These are phyloP conservation scores for Aurelia aurita complex sp. Pacific DNA, from an alignment of 30 jellyfish, hydroid and myxozoan species.

Conservation along the genomic window DNA sequence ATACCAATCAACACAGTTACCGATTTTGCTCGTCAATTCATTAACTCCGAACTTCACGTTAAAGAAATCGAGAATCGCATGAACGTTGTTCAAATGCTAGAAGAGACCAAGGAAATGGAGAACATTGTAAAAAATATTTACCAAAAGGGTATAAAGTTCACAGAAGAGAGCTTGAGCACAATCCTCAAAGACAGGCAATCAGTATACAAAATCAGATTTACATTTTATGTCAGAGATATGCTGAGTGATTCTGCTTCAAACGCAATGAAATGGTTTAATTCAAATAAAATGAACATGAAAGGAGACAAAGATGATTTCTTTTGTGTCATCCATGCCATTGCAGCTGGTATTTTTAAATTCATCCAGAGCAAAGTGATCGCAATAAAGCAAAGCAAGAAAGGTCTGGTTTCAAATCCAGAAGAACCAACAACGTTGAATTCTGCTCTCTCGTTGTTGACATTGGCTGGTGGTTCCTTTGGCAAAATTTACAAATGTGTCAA, in stretches of 20 bases:
- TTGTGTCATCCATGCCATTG: slow-evolving; percentile 19
- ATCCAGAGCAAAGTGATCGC: not conserved
- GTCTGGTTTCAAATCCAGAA: not conserved
- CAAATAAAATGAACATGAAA: too few species aligned
- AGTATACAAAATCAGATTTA: too few species aligned
- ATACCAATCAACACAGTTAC: too few species aligned
- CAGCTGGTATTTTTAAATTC: slow-evolving; percentile 11
- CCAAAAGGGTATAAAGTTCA: slow-evolving; percentile 19
- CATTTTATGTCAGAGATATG: too few species aligned
- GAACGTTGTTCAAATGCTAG: slow-evolving; percentile 2
- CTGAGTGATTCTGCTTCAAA: too few species aligned
- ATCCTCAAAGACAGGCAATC: slow-evolving; percentile 15
- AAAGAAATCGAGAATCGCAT: not conserved
- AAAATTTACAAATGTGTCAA: too few species aligned
- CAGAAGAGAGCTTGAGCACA: slow-evolving; percentile 7
- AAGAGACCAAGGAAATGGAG: slow-evolving; percentile 11
- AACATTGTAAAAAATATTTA: not conserved
- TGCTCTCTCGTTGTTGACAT: too few species aligned
- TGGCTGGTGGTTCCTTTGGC: too few species aligned
- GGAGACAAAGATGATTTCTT: too few species aligned
- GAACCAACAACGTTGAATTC: too few species aligned
- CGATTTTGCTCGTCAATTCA: too few species aligned
- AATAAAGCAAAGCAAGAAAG: not conserved
- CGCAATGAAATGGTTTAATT: too few species aligned
- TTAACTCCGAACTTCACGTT: not conserved